Conservation (phyloP, 1,140 invertebrate species). For the Ceratina japonica region DNA sequence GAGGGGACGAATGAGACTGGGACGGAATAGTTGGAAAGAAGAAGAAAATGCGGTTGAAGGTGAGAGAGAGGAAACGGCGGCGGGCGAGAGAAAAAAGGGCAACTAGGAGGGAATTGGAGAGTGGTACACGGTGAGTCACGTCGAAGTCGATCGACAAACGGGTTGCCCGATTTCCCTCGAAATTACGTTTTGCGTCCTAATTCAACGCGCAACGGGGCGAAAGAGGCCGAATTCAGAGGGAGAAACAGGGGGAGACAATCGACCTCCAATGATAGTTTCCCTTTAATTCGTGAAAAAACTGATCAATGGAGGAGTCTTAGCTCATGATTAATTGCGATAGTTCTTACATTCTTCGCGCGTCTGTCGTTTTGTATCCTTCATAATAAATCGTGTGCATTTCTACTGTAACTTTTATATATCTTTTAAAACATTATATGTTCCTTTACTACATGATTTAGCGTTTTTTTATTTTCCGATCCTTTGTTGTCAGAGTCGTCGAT, state of each 20-base stretch:
- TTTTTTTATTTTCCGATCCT: no score
- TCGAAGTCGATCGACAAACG: conserved; percentile 62
- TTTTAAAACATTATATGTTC: no score
- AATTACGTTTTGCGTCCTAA: conserved; percentile 60
- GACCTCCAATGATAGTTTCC: neutral
- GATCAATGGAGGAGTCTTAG: neutral
- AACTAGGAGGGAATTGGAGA: conserved; percentile 21
- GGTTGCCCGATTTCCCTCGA: conserved; percentile 61
- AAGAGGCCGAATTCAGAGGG: conserved; percentile 20
- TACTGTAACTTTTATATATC: no score
- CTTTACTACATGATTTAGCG: no score
- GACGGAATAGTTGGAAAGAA: conserved; percentile 14
- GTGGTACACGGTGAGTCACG: conserved; percentile 51
- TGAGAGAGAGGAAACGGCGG: neutral
- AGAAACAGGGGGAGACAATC: neutral
- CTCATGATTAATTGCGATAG: neutral
- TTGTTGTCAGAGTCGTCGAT: neutral
- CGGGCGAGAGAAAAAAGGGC: conserved; percentile 13
- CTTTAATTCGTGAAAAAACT: neutral
- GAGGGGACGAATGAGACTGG: neutral
- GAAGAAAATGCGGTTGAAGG: neutral
- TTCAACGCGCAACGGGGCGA: conserved; percentile 30
- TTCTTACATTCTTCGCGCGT: no score
- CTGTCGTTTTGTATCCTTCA: no score
- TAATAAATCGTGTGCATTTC: no score